Evolutionary conservation across 2,888 invertebrate species (phyloP).

Genomic region (Notodonta dromedarius): DNA sequence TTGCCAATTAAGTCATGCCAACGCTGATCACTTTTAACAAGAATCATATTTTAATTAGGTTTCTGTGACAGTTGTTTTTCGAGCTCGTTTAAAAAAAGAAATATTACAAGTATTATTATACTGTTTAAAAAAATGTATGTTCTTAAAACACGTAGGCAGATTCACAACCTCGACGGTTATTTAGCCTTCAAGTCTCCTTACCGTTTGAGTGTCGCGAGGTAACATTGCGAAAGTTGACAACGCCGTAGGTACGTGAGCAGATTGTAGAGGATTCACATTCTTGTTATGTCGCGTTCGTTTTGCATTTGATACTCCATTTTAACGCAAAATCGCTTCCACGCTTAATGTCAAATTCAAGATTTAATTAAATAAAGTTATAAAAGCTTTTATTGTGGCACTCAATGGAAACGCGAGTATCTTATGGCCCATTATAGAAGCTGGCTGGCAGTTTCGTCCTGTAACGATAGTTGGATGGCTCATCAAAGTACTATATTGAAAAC

Average conservation of each 20-base stretch:
- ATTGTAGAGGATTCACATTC: slow-evolving; percentile 67
- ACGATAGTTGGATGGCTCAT: slow-evolving; percentile 46
- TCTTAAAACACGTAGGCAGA: slow-evolving; percentile 54
- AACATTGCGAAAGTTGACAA: slow-evolving; percentile 82
- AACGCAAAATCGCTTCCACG: slow-evolving; percentile 46
- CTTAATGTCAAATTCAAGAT: slow-evolving; percentile 29
- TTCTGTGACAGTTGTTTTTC: slow-evolving; percentile 17
- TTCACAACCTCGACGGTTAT: slow-evolving; percentile 60
- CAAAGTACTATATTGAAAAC: slow-evolving; percentile 51
- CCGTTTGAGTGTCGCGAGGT: slow-evolving; percentile 73
- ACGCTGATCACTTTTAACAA: slow-evolving; percentile 13
- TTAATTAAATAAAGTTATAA: slow-evolving; percentile 47
- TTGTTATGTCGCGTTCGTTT: slow-evolving; percentile 58
- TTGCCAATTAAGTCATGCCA: slow-evolving; percentile 12
- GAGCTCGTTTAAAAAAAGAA: background rate
- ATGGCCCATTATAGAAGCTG: slow-evolving; percentile 38
- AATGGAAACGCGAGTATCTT: slow-evolving; percentile 36
- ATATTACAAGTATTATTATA: background rate
- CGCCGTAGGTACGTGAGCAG: slow-evolving; percentile 68
- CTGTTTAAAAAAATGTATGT: slow-evolving; percentile 24
- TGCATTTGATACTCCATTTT: slow-evolving; percentile 66
- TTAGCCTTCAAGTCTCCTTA: slow-evolving; percentile 76
- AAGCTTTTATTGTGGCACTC: slow-evolving; percentile 42
- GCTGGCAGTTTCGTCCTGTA: slow-evolving; percentile 32
- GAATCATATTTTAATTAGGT: slow-evolving; percentile 17